Evolutionary conservation across 1,140 invertebrate species (phyloP).

Genomic region (Asobara japonica): DNA sequence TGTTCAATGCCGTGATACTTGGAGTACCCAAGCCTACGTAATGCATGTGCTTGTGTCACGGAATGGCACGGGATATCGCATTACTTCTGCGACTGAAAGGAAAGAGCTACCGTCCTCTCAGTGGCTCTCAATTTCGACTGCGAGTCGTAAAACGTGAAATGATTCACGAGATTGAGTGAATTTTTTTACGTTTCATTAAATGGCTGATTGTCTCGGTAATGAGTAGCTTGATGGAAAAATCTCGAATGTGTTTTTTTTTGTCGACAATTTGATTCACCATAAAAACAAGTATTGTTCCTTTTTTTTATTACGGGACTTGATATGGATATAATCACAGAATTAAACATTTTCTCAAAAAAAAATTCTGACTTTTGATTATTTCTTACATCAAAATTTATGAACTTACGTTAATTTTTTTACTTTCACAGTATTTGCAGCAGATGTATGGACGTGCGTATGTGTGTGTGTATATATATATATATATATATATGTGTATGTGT

Average conservation of each 20-base stretch:
- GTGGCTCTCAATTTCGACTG: neutral
- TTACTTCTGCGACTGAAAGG: conserved; percentile 14
- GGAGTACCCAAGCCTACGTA: conserved; percentile 10
- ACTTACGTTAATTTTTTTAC: too few relatives aligned
- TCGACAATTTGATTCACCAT: neutral
- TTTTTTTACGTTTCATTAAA: neutral
- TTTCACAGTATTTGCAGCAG: too few relatives aligned
- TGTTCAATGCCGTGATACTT: neutral
- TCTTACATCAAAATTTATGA: too few relatives aligned
- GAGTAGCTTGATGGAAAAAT: neutral
- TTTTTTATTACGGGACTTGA: too few relatives aligned
- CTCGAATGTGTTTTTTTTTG: neutral
- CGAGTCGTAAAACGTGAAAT: neutral
- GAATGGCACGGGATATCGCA: conserved; percentile 14
- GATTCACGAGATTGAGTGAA: neutral
- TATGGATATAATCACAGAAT: too few relatives aligned
- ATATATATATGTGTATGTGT: too few relatives aligned
- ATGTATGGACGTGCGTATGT: too few relatives aligned
- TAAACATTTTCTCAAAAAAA: too few relatives aligned
- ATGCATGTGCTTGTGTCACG: conserved; percentile 5
- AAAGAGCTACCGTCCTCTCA: conserved; percentile 3
- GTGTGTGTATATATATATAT: too few relatives aligned
- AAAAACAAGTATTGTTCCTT: too few relatives aligned
- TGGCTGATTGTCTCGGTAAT: neutral
- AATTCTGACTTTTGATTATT: too few relatives aligned